These are phyloP conservation scores for Hassar affinis DNA, from an alignment of 2,113 vertebrate genomes.

Conservation along the genomic window DNA sequence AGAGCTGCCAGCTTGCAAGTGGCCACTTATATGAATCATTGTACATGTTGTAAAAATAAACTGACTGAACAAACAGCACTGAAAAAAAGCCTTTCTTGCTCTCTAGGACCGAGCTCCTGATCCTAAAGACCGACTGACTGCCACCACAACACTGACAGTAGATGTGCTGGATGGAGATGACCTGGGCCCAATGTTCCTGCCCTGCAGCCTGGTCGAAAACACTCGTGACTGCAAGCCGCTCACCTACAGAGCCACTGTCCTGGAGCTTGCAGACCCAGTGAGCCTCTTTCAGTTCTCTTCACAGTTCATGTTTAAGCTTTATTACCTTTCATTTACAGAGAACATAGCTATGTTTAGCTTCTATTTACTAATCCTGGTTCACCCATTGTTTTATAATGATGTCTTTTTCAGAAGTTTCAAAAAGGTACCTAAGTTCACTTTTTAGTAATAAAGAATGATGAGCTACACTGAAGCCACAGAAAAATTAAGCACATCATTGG, in stretches of 20 bases:
- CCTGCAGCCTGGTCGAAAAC: conserved; percentile 85
- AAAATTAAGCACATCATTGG: too few species aligned
- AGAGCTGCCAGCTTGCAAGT: background rate
- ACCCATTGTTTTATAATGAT: too few species aligned
- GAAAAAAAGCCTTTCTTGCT: conserved; percentile 7
- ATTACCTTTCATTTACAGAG: background rate
- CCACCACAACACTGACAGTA: conserved; percentile 91
- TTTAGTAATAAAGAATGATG: background rate
- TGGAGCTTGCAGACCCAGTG: conserved; percentile 87
- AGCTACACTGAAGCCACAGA: too few species aligned
- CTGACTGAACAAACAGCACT: background rate
- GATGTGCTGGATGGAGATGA: conserved; percentile 94
- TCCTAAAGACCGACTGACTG: conserved; percentile 81
- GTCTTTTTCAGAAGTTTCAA: background rate
- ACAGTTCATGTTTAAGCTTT: background rate
- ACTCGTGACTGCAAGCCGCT: conserved; percentile 90
- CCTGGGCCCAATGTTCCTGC: conserved; percentile 93
- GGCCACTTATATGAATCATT: background rate
- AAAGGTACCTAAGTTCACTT: background rate
- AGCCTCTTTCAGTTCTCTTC: conserved; percentile 56
- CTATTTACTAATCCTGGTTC: background rate
- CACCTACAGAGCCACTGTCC: conserved; percentile 84
- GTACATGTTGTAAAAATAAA: background rate
- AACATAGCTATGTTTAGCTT: background rate
- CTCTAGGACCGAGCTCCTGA: conserved; percentile 88